Base-by-base conservation (phyloP, 1,140 invertebrate genomes). In the Drosophila rhopaloa region DNA sequence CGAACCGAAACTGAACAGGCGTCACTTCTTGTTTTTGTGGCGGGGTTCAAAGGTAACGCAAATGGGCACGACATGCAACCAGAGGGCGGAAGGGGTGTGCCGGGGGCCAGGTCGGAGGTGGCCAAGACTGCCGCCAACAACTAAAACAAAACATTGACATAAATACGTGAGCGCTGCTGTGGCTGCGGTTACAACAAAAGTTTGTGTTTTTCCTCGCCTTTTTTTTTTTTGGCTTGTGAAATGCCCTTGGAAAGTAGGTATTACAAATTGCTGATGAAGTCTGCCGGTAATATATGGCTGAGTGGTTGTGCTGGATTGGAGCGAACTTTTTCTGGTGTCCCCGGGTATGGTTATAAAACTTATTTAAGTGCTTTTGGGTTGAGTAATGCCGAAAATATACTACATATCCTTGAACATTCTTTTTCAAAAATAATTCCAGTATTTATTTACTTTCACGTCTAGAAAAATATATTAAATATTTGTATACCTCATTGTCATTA, bases 131-230 rank as follows among this genome's bases (percentile, higher is more conserved):
- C 27, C 51, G 61, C 54, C 62, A 76, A 62, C 70, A 83, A 84
- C 68, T 67, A 85, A 82, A 85, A 88, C 75, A 85, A 86, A 86
- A 82, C 82, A 86, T 86, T 86, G 83, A 83, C 83, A 86, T 88
- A 86, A 88, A 88, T 88, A 88, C 66, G 76, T 76, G 71, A 66
- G 57, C 61, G 74, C 72, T 77, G 73, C 71, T 75, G 55, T 57
- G 59, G 74, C 62, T 83, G 76, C 62, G 70, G 62, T 72, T 83
- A 62, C 66, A 67, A 77, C 66, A 63, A 82, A 88, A 85, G 67
- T 88, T 84, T 85, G 50, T 44, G 29, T 75, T 75, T 47, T 43
- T 43, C n/a, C n/a, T 14, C 37, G 38, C 10, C 32, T 32, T 32
- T 7, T 32, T 32, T 32, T 32, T 38, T 54, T 43, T 72, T 60